These are phyloP conservation scores for Gorilla gorilla DNA, from an alignment of 2,113 vertebrate species.

Conservation along the genomic window DNA sequence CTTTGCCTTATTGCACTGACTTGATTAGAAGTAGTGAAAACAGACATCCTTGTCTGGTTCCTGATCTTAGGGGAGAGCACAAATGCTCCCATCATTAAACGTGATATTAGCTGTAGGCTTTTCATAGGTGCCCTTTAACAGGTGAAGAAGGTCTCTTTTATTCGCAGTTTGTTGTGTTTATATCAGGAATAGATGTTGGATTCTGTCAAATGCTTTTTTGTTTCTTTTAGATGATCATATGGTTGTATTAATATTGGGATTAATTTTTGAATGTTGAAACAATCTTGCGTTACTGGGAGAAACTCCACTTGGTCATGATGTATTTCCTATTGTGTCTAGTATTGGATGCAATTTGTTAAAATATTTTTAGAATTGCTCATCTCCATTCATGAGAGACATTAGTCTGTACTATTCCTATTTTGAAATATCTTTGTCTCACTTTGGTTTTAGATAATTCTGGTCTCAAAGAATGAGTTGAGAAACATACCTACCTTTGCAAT, in stretches of 20 bases:
- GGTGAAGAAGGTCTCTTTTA: background rate
- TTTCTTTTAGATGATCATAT: background rate
- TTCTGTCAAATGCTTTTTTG: background rate
- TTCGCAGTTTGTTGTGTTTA: background rate
- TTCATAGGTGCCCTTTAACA: background rate
- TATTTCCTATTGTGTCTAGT: background rate
- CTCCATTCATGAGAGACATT: background rate
- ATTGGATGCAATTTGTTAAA: background rate
- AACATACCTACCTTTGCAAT: background rate
- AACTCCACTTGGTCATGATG: background rate
- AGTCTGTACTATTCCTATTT: background rate
- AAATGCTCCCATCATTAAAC: background rate
- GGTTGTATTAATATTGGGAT: background rate
- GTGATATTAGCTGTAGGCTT: background rate
- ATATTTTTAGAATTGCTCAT: background rate
- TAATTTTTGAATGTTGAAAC: background rate
- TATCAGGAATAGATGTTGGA: background rate
- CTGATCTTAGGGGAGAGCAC: background rate
- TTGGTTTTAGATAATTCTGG: background rate
- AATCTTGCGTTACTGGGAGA: background rate
- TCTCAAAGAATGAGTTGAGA: background rate
- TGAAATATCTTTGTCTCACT: background rate
- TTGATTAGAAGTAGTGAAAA: background rate
- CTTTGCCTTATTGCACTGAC: too few species aligned
- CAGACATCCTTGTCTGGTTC: background rate